A percentile compares a stretch with the other conserved stretches of the same genome.
These are phyloP conservation scores for Epicampocera succincta DNA, from an alignment of 2,888 invertebrate genomes.

Conservation along the genomic window DNA sequence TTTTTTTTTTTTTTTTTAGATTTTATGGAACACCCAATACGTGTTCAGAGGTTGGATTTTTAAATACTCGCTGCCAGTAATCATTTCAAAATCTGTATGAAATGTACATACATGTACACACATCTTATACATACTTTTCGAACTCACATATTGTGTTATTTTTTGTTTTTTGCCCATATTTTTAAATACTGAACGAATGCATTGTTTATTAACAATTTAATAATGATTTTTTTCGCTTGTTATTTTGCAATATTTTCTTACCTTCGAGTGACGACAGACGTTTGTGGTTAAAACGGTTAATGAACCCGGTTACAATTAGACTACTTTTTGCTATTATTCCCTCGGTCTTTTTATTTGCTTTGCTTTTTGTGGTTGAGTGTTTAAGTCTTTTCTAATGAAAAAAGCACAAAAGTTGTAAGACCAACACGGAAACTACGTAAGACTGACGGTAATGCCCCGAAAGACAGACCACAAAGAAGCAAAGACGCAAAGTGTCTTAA, in stretches of 20 bases:
- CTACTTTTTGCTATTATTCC: slow-evolving; percentile 31
- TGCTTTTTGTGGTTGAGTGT: slow-evolving; percentile 35
- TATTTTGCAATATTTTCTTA: slow-evolving; percentile 47
- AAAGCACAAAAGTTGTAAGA: slow-evolving; percentile 16
- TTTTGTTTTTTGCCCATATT: background rate
- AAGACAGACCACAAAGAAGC: slow-evolving; percentile 41
- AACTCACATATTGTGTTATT: slow-evolving; percentile 2
- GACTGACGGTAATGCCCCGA: slow-evolving; percentile 30
- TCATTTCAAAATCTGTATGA: slow-evolving; percentile 14
- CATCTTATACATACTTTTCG: slow-evolving; percentile 15
- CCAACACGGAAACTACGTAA: slow-evolving; percentile 48
- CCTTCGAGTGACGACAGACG: slow-evolving; percentile 60
- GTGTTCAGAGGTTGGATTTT: slow-evolving; percentile 58
- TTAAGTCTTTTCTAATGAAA: slow-evolving; percentile 11
- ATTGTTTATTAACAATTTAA: slow-evolving; percentile 42
- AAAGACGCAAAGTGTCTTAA: slow-evolving; percentile 45
- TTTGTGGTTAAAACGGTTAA: slow-evolving; percentile 67
- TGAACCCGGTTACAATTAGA: slow-evolving; percentile 70
- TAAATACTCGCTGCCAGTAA: slow-evolving; percentile 13
- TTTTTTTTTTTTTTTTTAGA: too few species aligned
- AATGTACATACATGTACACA: background rate
- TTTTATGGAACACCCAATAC: slow-evolving; percentile 60
- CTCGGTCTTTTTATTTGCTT: background rate
- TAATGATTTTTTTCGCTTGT: slow-evolving; percentile 18
- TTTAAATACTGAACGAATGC: slow-evolving; percentile 1